Conservation (phyloP, 1,140 invertebrate species). For the Drosophila auraria region DNA sequence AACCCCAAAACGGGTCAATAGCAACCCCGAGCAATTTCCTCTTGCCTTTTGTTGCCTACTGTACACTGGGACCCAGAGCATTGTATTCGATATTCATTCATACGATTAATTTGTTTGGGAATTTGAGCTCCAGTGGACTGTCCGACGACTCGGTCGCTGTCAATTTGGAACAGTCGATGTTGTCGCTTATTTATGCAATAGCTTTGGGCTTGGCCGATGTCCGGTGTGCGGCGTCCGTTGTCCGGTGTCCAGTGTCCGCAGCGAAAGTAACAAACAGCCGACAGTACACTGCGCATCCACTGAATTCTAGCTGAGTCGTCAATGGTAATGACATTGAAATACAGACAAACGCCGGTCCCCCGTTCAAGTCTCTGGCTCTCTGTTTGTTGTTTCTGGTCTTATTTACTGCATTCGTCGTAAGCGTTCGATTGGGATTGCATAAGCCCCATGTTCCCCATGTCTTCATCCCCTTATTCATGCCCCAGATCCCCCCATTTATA, state of each 20-base stretch:
- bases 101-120: slow-evolving; percentile 73
- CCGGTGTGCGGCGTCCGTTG: neutral
- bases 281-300: slow-evolving; percentile 23
- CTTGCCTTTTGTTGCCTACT: slow-evolving; percentile 53
- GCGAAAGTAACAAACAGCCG: slow-evolving; percentile 40
- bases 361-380: slow-evolving; percentile 18
- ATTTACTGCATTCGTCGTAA: slow-evolving; percentile 51
- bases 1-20: neutral
- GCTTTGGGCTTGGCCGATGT: slow-evolving; percentile 21
- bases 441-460: slow-evolving; percentile 7
- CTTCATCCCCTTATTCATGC: neutral
- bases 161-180: slow-evolving; percentile 61
- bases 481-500: neutral
- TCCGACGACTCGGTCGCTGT: slow-evolving; percentile 38
- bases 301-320: slow-evolving; percentile 67
- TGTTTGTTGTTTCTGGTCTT: slow-evolving; percentile 51
- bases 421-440: slow-evolving; percentile 53
- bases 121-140: slow-evolving; percentile 45
- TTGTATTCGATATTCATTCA: slow-evolving; percentile 76
- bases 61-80: slow-evolving; percentile 34
- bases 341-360: slow-evolving; percentile 29
- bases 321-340: slow-evolving; percentile 78
- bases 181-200: slow-evolving; percentile 69
- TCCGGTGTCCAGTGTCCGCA: slow-evolving; percentile 7
- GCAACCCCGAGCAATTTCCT: slow-evolving; percentile 20